Evolutionary conservation across 1,140 invertebrate genomes (phyloP).

Genomic region (Sycophila sp.): DNA sequence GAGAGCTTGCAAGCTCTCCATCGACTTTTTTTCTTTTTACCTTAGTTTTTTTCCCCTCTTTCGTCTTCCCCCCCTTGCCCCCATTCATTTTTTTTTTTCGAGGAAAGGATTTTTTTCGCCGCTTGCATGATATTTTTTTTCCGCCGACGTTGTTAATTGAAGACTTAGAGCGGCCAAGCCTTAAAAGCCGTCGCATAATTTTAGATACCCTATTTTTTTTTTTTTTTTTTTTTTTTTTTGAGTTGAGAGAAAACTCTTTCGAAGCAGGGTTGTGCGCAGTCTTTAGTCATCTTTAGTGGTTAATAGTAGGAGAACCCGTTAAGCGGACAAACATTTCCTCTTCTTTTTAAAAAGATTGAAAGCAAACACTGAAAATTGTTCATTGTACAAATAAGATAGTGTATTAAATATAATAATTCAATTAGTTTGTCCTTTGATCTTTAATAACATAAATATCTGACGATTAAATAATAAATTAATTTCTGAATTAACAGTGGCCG

Average conservation of each 20-base stretch:
- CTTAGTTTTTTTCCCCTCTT: conserved; percentile 14
- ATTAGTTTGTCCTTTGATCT: too few relatives aligned
- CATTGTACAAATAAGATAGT: too few relatives aligned
- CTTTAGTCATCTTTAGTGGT: too few relatives aligned
- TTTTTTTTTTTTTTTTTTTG: not conserved
- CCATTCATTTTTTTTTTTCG: not conserved
- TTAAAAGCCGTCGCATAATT: not conserved
- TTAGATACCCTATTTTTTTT: not conserved
- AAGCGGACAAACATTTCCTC: too few relatives aligned
- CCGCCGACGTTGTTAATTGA: conserved; percentile 30
- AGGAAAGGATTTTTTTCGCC: not conserved
- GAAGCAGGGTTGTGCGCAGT: not conserved
- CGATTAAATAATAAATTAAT: too few relatives aligned
- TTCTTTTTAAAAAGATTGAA: too few relatives aligned
- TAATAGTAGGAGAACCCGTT: too few relatives aligned
- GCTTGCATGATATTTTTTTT: not conserved
- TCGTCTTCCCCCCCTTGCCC: not conserved
- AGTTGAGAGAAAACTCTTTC: not conserved
- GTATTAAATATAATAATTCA: too few relatives aligned
- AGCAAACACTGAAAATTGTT: too few relatives aligned
- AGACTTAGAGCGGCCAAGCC: conserved; percentile 1
- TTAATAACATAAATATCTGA: too few relatives aligned
- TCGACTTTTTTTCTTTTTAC: not conserved
- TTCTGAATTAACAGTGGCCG: too few relatives aligned
- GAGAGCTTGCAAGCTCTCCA: conserved; percentile 15